Base-by-base conservation (phyloP, 2,888 invertebrate species). In the Limnephilus auricula region DNA sequence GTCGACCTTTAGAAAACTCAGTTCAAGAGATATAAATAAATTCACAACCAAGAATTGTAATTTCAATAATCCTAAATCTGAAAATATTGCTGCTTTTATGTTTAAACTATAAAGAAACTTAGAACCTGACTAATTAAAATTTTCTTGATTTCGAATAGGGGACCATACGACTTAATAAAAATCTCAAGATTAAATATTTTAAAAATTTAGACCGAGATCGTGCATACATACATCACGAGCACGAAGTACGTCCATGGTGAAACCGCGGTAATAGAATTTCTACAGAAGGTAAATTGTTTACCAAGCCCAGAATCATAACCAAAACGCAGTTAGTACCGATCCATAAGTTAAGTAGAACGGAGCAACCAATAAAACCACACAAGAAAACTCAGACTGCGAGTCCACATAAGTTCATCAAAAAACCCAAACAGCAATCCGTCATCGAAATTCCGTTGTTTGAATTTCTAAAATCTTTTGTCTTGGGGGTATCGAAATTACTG, bases 241-340 rank as follows among this genome's bases (percentile, higher is more conserved):
- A 25, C 50, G 65, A 65, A n/a, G 25, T 65, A n/a, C 25, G 65
- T 25, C 25, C 65, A 65, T 2, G 65, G 9, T n/a, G 25, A 65
- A 50, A 65, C 65, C 65, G 65, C 65, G 65, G 65, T 25, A 65
- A 25, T 65, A 65, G 65, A 65, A 65, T 6, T 25, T 25, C 65
- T 65, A 65, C 65, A 65, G 65, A 65, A 65, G 65, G 65, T 65
- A 65, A 65, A 65, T 65, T 65, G 65, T 65, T 65, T 85, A 40
- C 40, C 85, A 40, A 40, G 25, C n/a, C n/a, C 15, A 30, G 85
- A 45, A 45, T 85, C 40, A 85, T 85, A n/a, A 25, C 40, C 85
- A 85, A 85, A 85, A 40, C 45, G 85, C 85, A 85, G 45, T 85
- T 45, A 82, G 85, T 85, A 85, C 34, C 85, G 85, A 85, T 40